phyloP scores from a whole-genome alignment of 1,140 invertebrate genomes.

The Leptestheria dahalacensis region DNA sequence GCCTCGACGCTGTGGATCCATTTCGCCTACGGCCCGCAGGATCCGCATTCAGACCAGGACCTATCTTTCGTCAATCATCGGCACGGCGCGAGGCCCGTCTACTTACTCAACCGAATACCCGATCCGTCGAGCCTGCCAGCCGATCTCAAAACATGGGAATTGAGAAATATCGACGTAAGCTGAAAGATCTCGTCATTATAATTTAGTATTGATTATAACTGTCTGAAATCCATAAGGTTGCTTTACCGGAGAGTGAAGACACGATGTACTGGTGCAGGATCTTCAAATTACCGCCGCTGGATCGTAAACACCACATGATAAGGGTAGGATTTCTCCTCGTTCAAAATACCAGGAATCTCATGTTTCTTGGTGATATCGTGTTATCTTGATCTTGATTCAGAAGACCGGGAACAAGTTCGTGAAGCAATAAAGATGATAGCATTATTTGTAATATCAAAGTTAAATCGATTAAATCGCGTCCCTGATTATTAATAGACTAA shows the following conservation, averaged over 20 bases:
- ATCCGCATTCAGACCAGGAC: constrained; percentile 38
- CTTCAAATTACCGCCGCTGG: constrained; percentile 42
- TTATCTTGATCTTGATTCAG: no score
- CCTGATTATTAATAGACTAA: no score
- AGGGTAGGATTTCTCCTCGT: no score
- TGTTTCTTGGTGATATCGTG: no score
- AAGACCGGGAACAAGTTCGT: no score
- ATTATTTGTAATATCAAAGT: no score
- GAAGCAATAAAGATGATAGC: no score
- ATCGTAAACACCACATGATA: constrained; percentile 48
- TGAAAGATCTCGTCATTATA: neutral
- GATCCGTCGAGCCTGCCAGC: constrained; percentile 27
- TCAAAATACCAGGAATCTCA: no score
- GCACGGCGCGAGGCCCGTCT: constrained; percentile 42
- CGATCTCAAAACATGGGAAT: constrained; percentile 28
- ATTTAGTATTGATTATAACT: neutral
- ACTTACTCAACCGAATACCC: constrained; percentile 38
- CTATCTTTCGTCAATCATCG: constrained; percentile 32
- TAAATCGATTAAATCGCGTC: no score
- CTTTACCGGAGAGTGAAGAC: constrained; percentile 32
- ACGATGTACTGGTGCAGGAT: constrained; percentile 50
- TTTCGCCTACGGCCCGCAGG: constrained; percentile 46
- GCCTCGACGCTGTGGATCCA: constrained; percentile 49
- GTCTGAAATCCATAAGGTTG: neutral
- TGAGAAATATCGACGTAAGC: constrained; percentile 31